Percentiles rank a stretch among this genome's conserved stretches.
These are phyloP conservation scores for Pollenia angustigena DNA, from an alignment of 2,888 invertebrate species.

Conservation along the genomic window DNA sequence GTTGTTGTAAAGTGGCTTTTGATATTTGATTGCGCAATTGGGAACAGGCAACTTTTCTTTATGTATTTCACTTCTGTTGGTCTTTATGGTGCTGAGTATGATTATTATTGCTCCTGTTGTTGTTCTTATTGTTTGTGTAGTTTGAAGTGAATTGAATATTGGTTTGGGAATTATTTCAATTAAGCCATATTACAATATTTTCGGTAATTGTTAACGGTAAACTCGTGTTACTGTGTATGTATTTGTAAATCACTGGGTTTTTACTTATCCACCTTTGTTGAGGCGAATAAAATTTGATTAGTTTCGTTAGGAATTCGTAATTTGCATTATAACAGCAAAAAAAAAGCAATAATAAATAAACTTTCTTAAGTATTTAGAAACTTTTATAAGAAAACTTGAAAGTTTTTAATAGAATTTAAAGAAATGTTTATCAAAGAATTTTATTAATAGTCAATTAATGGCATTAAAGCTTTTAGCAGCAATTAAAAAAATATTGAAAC, in stretches of 20 bases:
- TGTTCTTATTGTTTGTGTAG: constrained; percentile 29
- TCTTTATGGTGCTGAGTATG: constrained; percentile 66
- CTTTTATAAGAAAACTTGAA: not conserved
- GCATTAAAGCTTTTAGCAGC: no score
- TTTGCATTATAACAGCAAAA: constrained; percentile 20
- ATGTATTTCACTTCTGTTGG: constrained; percentile 28
- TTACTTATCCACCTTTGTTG: not conserved
- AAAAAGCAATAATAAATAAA: no score
- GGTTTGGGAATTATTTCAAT: constrained; percentile 83
- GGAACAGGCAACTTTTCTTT: constrained; percentile 69
- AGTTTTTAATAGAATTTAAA: not conserved
- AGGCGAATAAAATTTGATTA: constrained; percentile 46
- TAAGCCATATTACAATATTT: constrained; percentile 81
- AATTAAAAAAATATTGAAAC: no score
- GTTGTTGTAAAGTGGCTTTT: constrained; percentile 72
- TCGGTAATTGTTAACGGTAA: constrained; percentile 70
- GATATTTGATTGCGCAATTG: constrained; percentile 73
- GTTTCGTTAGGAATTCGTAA: constrained; percentile 43
- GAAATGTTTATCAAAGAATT: no score
- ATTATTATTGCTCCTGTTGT: constrained; percentile 64
- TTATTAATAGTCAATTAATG: no score
- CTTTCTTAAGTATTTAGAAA: no score
- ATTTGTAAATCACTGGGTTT: not conserved
- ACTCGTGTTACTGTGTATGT: constrained; percentile 12
- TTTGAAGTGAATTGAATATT: constrained; percentile 74